phyloP scores from a whole-genome alignment of 2,888 invertebrate genomes.

The Stomorhina lunata region DNA sequence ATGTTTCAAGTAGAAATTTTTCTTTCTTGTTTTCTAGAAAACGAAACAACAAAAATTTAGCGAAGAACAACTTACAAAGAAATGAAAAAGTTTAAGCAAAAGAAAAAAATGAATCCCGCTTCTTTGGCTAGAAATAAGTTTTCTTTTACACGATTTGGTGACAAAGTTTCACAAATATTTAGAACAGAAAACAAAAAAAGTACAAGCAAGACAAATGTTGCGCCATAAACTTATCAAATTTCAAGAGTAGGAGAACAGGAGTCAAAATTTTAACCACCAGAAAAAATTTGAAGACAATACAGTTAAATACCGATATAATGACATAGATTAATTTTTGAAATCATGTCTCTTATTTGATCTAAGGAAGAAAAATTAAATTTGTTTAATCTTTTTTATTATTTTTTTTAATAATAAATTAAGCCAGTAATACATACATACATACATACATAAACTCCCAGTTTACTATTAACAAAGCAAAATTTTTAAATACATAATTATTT shows the following conservation, averaged over 20 bases:
- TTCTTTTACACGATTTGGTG: constrained; percentile 54
- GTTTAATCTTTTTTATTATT: too few species aligned
- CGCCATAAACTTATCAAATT: constrained; percentile 48
- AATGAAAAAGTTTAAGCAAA: constrained; percentile 24
- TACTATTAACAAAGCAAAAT: too few species aligned
- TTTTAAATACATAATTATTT: too few species aligned
- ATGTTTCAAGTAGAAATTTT: constrained; percentile 7
- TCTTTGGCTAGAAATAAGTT: constrained; percentile 25
- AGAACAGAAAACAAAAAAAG: not conserved
- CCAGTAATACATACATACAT: too few species aligned
- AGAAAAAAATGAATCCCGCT: constrained; percentile 15
- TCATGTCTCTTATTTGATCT: not conserved
- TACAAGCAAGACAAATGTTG: constrained; percentile 53
- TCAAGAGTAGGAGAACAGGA: not conserved
- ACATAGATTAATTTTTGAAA: too few species aligned
- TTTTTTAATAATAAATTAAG: too few species aligned
- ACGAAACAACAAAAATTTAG: not conserved
- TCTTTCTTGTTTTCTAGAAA: constrained; percentile 9
- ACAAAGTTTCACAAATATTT: constrained; percentile 47
- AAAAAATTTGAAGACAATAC: not conserved
- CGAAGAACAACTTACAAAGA: not conserved
- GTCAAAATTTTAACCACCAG: not conserved
- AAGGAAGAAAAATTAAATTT: too few species aligned
- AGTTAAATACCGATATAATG: not conserved
- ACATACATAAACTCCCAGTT: too few species aligned